Evolutionary conservation across 2,113 vertebrate genomes (phyloP).

Genomic region (Ibidorhyncha struthersii): DNA sequence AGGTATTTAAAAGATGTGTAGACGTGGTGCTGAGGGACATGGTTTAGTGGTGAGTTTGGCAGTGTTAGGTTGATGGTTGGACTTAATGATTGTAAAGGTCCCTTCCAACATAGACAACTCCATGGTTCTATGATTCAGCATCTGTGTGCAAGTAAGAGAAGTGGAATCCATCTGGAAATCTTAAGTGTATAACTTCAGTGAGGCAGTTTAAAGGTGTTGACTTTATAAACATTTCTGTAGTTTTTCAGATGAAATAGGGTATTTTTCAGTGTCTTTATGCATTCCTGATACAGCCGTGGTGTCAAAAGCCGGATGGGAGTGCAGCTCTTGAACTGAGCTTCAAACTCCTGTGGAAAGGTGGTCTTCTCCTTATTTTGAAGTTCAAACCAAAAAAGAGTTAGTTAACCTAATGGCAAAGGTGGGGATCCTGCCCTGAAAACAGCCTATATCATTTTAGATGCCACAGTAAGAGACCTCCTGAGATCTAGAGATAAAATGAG

Average conservation of each 20-base stretch:
- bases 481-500: neutral
- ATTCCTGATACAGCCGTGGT: neutral
- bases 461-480: neutral
- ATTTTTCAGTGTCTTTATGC: neutral
- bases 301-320: neutral
- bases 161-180: neutral
- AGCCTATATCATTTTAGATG: neutral
- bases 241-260: neutral
- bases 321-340: neutral
- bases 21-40: too few species aligned
- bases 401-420: neutral
- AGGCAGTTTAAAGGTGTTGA: neutral
- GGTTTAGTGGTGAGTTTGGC: too few species aligned
- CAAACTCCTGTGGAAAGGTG: accelerated
- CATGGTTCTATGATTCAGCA: neutral
- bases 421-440: neutral
- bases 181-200: neutral
- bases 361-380: neutral
- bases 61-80: too few species aligned
- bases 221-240: neutral
- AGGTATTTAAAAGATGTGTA: too few species aligned
- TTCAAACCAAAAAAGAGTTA: neutral
- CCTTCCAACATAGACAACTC: too few species aligned
- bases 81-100: too few species aligned
- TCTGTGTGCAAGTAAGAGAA: neutral